Evolutionary conservation across 1,140 invertebrate genomes (phyloP).

Genomic region (Lycorma delicatula): DNA sequence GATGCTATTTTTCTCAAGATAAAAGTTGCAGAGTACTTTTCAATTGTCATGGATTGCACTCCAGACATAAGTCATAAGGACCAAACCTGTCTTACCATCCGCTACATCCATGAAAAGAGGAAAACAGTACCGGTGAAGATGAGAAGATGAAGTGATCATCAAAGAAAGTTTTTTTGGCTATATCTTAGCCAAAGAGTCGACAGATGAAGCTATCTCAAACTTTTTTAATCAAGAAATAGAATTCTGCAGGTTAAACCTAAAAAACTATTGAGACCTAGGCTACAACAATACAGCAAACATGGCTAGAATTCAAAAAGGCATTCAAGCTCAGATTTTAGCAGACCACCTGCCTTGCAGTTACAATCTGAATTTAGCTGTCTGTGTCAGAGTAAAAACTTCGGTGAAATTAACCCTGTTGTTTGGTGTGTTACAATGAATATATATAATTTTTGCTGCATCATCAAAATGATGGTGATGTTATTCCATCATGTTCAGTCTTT

Average conservation of each 20-base stretch:
- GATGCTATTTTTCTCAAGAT: slow-evolving; percentile 22
- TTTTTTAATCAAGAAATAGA: slow-evolving; percentile 13
- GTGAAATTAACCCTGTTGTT: no score
- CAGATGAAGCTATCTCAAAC: slow-evolving; percentile 9
- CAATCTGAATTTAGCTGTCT: no score
- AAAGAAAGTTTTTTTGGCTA: slow-evolving; percentile 14
- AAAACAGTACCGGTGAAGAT: neutral
- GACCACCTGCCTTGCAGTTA: slow-evolving; percentile 4
- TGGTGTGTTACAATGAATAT: no score
- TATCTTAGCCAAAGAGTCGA: slow-evolving; percentile 3
- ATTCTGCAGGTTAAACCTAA: slow-evolving; percentile 4
- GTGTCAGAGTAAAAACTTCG: no score
- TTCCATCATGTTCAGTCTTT: neutral
- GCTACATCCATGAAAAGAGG: slow-evolving; percentile 15
- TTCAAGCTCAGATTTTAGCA: slow-evolving; percentile 13
- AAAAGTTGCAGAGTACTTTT: slow-evolving; percentile 24
- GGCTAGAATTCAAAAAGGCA: slow-evolving; percentile 10
- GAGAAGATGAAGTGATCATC: slow-evolving; percentile 5
- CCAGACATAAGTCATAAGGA: slow-evolving; percentile 18
- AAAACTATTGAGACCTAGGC: slow-evolving; percentile 15
- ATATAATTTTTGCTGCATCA: no score
- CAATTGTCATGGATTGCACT: slow-evolving; percentile 20
- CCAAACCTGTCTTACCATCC: slow-evolving; percentile 13
- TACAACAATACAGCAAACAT: slow-evolving; percentile 13
- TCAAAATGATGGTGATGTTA: no score